Percentiles rank a stretch among this genome's conserved stretches.
Conservation (phyloP, 2,797 vertebrate genomes). For the Eulemur mongoz region DNA sequence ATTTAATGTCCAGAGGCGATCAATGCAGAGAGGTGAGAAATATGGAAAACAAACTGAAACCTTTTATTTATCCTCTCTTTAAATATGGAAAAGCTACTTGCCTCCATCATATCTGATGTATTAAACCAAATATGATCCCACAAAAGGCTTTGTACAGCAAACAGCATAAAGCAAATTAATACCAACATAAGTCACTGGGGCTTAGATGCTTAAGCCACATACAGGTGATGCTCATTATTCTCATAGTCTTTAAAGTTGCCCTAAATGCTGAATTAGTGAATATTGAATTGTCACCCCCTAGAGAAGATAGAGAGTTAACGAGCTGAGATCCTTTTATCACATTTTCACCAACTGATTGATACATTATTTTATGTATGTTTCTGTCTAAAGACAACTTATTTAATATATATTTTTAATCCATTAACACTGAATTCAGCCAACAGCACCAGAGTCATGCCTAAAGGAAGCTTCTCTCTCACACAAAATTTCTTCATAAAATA, state of each 20-base stretch:
- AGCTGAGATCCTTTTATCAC: background rate
- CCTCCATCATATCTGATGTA: background rate
- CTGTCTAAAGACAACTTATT: background rate
- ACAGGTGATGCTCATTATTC: background rate
- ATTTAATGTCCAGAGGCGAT: conserved; percentile 13
- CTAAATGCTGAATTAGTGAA: background rate
- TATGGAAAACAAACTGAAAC: background rate
- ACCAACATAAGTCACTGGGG: background rate
- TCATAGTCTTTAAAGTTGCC: background rate
- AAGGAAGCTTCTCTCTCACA: background rate
- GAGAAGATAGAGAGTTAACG: background rate
- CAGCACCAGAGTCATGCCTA: background rate
- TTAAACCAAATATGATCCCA: background rate
- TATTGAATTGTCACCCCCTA: background rate
- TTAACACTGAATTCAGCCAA: background rate
- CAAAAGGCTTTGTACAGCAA: background rate
- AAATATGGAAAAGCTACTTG: background rate
- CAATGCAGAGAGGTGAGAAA: background rate
- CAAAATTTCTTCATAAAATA: background rate
- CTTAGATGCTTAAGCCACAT: background rate
- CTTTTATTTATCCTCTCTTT: background rate
- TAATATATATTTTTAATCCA: background rate
- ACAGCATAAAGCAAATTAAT: background rate
- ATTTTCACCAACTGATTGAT: background rate
- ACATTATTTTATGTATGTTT: background rate